These are phyloP conservation scores for Mionectes olivaceus DNA, from an alignment of 2,797 vertebrate species.

Conservation along the genomic window DNA sequence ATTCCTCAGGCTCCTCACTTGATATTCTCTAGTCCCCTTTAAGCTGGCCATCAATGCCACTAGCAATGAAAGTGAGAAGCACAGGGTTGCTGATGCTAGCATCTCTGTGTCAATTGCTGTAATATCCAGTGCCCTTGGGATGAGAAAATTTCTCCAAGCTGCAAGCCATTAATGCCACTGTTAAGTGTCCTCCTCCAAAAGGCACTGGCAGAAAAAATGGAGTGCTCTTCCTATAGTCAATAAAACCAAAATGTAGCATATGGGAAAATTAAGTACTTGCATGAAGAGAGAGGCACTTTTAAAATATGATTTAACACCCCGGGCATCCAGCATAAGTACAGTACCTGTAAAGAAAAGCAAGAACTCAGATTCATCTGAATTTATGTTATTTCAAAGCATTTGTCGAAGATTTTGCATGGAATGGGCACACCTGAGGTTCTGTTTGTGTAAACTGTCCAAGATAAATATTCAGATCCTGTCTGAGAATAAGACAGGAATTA, in stretches of 20 bases:
- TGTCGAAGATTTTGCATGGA: not conserved
- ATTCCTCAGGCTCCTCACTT: not conserved
- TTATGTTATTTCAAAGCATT: not conserved
- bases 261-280: not conserved
- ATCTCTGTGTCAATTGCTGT: not conserved
- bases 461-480: not conserved
- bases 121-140: constrained; percentile 26
- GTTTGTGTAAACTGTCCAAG: not conserved
- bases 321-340: not conserved
- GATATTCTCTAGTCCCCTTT: not conserved
- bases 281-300: not conserved
- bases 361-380: not conserved
- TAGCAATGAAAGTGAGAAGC: constrained; percentile 14
- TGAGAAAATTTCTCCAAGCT: constrained; percentile 39
- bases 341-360: not conserved
- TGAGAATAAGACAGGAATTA: not conserved
- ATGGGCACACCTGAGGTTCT: not conserved
- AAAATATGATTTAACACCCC: not conserved
- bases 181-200: constrained; percentile 35
- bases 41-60: constrained; percentile 33
- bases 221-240: not conserved
- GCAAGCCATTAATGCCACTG: constrained; percentile 23
- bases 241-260: not conserved
- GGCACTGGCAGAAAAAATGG: not conserved
- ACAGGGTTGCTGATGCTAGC: constrained; percentile 11